Evolutionary conservation across 2,113 vertebrate genomes (phyloP), one percentile per base, ranked within the genome.

Genomic region (Catharus bicknelli): DNA sequence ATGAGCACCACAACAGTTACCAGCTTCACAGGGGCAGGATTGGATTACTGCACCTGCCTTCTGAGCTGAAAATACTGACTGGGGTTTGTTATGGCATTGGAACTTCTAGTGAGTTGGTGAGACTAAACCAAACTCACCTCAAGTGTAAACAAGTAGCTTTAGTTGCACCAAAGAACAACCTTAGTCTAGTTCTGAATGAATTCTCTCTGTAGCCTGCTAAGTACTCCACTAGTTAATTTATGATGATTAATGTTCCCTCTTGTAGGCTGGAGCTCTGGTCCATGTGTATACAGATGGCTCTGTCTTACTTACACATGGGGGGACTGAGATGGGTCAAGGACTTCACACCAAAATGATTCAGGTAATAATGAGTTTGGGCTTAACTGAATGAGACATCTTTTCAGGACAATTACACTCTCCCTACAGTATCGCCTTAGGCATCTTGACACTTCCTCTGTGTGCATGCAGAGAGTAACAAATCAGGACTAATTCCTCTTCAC

Each of bases 311-410:
- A 98, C 98, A 10, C 99, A 99, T 4, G 99, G 99, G 1, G 99
- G 99, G 27, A 99, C 98, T 10, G 99, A 99, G 94, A 99, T 99
- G 99, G 99, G 99, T 51, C 99, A 99, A 95, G 99, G 99, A 10
- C 98, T 99, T 38, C 99, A 99, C 94, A 99, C 99, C 79, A 99
- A 99, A 97, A 99, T 99, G 99, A 96, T 99, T 57, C 99, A 99
- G 98, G 99, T 99, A 97, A 80, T 26, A 50, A 86, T 32, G 58
- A 91, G 29, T 84, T 68, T 51, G 21, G 45, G 22, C 40, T 87
- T 48, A 47, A 70, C 5, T 2, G 2, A 68, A 45, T 42, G 13
- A 86, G 68, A 47, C 11, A 12, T 54, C 26, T 68, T 92, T 90
- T 42, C 32, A 59, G 38, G 69, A 59, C 58, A 61, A 66, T 61